phyloP scores from a whole-genome alignment of 2,113 vertebrate species.

The Nematolebias whitei region DNA sequence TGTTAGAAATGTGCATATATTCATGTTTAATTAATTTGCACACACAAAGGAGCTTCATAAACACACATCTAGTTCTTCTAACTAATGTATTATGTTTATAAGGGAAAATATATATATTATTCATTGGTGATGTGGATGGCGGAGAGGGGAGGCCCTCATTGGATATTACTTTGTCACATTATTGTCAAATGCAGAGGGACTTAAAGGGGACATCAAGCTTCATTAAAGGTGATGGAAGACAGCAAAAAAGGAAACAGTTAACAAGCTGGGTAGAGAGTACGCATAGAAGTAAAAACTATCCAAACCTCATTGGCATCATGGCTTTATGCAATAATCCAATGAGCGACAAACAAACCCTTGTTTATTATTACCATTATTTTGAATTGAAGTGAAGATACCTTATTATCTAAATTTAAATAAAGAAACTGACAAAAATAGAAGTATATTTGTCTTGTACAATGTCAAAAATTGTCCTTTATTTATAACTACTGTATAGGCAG shows the following conservation, averaged over 20 bases:
- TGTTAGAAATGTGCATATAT: constrained; percentile 68
- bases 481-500: no score
- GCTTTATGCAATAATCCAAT: constrained; percentile 39
- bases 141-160: constrained; percentile 52
- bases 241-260: constrained; percentile 33
- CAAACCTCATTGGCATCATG: constrained; percentile 15
- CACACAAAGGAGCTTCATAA: constrained; percentile 49
- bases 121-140: constrained; percentile 65
- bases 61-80: constrained; percentile 64
- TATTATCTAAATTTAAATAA: no score
- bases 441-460: no score
- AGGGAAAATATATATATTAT: constrained; percentile 74
- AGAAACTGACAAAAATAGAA: no score
- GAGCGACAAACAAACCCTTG: not conserved
- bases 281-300: constrained; percentile 47
- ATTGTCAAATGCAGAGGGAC: constrained; percentile 72
- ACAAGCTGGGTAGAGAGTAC: constrained; percentile 64
- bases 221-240: constrained; percentile 59
- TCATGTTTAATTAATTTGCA: constrained; percentile 78
- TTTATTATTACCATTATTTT: not conserved
- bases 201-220: constrained; percentile 70
- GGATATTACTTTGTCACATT: constrained; percentile 75
- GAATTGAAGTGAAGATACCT: not conserved
- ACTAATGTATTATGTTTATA: constrained; percentile 83
- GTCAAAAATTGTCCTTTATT: no score